Base-by-base conservation (phyloP, 2,113 vertebrate genomes). In the Cyprinodon variegatus region DNA sequence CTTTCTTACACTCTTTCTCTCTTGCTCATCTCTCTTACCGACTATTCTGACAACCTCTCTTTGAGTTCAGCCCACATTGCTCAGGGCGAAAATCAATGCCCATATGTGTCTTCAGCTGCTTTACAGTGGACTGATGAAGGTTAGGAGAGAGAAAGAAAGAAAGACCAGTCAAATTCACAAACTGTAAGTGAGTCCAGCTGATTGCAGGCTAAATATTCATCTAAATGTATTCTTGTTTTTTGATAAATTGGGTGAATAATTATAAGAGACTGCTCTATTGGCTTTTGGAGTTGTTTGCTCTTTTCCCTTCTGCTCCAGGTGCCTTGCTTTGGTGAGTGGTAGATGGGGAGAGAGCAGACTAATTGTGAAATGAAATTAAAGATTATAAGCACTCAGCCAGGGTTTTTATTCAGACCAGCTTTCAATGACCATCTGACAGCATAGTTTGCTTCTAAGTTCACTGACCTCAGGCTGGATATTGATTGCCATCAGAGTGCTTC, bases 71-170 rank as follows among this genome's bases (percentile, higher is more conserved):
- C 90, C 87, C 89, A 91, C 86, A 87, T 91, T 84, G 92, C 93
- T 93, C 86, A 77, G 89, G 93, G 92, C 92, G 60, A 93, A 93
- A 95, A 94, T 95, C 94, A 93, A 93, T 94, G 93, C 82, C 92
- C 92, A 92, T 90, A 94, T 94, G 90, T 87, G 91, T 92, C 92
- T 93, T 92, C 87, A 92, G 91, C 92, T 90, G 88, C 92, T 92
- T 86, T 89, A 86, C 90, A 69, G 88, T 88, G 91, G 87, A 89
- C 86, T 86, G 90, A 90, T 87, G 89, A 91, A 87, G 86, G 92
- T 89, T 88, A 84, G 76, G 63, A 76, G 72, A 83, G 83, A 80
- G 77, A 50, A 63, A 76, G 76, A 82, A 68, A 84, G 82, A 87
- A 64, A 77, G 86, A 90, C 77, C 76, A 79, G 79, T 59, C 69